Evolutionary conservation across 2,113 vertebrate genomes (phyloP), one percentile per base, ranked within the genome.

Genomic region (Ciconia stormi): DNA sequence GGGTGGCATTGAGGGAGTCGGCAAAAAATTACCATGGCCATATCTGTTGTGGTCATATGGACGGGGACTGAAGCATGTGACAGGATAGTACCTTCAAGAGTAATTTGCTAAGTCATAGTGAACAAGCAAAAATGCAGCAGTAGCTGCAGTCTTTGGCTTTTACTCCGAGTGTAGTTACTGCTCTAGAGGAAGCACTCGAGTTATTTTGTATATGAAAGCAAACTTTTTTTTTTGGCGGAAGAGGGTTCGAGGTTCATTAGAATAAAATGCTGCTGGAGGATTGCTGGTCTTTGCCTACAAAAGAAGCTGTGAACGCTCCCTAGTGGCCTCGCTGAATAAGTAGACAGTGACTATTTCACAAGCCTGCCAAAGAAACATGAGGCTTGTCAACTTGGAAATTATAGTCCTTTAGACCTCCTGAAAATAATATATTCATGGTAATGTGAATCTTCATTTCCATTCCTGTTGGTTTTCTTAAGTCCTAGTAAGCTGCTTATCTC

Each of bases 101-200:
- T 29, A 79, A 95, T 91, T 76, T 97, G 96, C 96, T 79, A 89
- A 92, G 95, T 97, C 97, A 96, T n/a, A 56, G 96, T 97, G 96
- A 97, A 20, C 90, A 80, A 93, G 96, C 95, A 38, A n/a, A 96
- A 96, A 76, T 36, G 34, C 82, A 65, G 79, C 71, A 72, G 82
- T 42, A 40, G 70, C 82, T 90, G 87, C 87, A 91, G 91, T 49
- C 70, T 50, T 81, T 89, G 96, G 91, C 91, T 91, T 87, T 50
- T 82, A 49, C 71, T 82, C 84, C 18, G 58, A 3, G 26, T 22
- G 36, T 30, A 76, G 89, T 97, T 95, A 20, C 46, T 40, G 62
- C 89, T 91, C 26, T 47, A 53, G 93, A 94, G 91, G 53, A 97
- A 94, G 67, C 63, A 26, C 82, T 90, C 4, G 3, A 80, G 46